A percentile compares a stretch with the other conserved stretches of the same genome.
Evolutionary conservation across 2,888 invertebrate genomes (phyloP).

Genomic region (Ophion costatus): DNA sequence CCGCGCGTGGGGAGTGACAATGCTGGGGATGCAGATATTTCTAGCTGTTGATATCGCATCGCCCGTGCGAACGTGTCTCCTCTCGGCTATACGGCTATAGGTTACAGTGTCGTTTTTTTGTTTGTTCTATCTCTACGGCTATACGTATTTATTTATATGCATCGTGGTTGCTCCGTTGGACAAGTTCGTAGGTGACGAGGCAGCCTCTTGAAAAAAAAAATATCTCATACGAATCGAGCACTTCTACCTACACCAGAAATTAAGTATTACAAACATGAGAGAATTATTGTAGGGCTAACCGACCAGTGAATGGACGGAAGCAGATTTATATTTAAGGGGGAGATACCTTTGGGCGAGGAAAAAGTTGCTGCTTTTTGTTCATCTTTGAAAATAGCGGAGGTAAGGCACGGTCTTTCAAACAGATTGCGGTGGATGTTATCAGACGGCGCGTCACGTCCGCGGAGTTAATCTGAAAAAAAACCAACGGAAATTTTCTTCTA

Average conservation of each 20-base stretch:
- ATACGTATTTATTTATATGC: not conserved
- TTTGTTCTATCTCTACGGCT: conserved; percentile 45
- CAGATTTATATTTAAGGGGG: too few species aligned
- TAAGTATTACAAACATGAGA: not conserved
- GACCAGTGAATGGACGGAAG: too few species aligned
- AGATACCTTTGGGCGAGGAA: too few species aligned
- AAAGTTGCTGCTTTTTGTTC: too few species aligned
- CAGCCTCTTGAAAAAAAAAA: conserved; percentile 27
- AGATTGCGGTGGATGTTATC: too few species aligned
- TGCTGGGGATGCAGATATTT: conserved; percentile 58
- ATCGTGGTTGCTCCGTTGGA: conserved; percentile 30
- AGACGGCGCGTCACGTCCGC: too few species aligned
- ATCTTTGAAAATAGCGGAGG: too few species aligned
- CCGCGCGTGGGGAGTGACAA: conserved; percentile 56
- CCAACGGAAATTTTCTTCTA: too few species aligned
- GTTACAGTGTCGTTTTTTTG: conserved; percentile 26
- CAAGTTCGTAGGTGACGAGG: conserved; percentile 36
- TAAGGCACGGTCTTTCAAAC: too few species aligned
- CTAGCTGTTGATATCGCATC: conserved; percentile 41
- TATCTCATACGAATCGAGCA: not conserved
- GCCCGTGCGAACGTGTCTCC: conserved; percentile 13
- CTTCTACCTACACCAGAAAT: not conserved
- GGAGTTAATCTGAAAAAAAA: too few species aligned
- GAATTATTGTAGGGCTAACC: too few species aligned
- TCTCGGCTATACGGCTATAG: not conserved